Evolutionary conservation across 2,797 vertebrate genomes (phyloP), one percentile per base, ranked within the genome.

Genomic region (Microctenopoma lineatum): DNA sequence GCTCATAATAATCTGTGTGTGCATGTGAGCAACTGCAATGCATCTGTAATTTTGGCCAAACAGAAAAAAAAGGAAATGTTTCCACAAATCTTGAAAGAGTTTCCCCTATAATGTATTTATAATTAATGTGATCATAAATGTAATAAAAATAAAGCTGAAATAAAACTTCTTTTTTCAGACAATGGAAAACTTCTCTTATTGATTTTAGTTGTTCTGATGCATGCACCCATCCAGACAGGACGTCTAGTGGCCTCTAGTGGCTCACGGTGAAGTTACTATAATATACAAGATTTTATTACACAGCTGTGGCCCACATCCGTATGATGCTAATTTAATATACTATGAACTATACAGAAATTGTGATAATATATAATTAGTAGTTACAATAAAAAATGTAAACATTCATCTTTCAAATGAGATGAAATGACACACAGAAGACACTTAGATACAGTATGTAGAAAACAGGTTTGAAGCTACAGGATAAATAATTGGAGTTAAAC

Each of bases 201-300:
- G 26, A 51, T 32, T 63, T 47, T 38, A 42, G 64, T 52, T 68
- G 32, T 34, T 32, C 34, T 66, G 34, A 32, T 51, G 15, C 27
- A 18, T 54, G 13, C 26, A 11, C 42, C 47, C 34, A 46, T 61
- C 45, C 65, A 79, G 54, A 80, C 70, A 78, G 76, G 80, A 75
- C 67, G 74, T 92, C 76, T 90, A 88, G 88, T 81, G 89, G 84
- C 90, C 91, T 93, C 93, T 92, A 88, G 90, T 88, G 92, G 89
- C 54, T 46, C 12, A 0, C 18, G 21, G 9, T 32, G 50, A 67
- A 47, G 64, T 74, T 80, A 63, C 74, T 65, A 3, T 66, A 21
- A 44, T 46, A 18, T 52, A 25, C 7, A 16, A 16, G 6, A 47
- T 48, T 52, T 27, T 59, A 1, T 63, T 10, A 21, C 26, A 70